Evolutionary conservation across 1,140 invertebrate species (phyloP).

Genomic region (Drosophila kepulauana): DNA sequence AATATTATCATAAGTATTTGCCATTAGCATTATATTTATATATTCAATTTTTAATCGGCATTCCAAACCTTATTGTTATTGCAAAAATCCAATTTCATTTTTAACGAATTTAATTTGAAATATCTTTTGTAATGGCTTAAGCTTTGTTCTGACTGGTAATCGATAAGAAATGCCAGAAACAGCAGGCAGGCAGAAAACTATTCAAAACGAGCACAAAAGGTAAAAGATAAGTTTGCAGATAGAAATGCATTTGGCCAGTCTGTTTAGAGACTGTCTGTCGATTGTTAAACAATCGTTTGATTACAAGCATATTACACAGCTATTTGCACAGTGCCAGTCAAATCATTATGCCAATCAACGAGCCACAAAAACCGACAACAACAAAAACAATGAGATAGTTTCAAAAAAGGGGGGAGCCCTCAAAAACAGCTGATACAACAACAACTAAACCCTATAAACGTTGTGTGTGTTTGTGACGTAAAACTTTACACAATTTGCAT

Average conservation of each 20-base stretch:
- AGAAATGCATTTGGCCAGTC: conserved; percentile 23
- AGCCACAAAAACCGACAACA: conserved; percentile 26
- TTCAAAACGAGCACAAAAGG: neutral
- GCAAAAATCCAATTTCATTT: neutral
- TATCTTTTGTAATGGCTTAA: neutral
- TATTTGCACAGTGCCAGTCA: conserved; percentile 32
- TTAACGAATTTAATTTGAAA: neutral
- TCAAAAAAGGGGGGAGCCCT: neutral
- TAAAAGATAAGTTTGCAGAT: neutral
- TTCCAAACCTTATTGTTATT: neutral
- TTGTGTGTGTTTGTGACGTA: conserved; percentile 10
- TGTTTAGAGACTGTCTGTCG: neutral
- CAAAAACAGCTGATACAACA: conserved; percentile 27
- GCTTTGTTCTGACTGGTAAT: no score
- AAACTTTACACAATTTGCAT: conserved; percentile 66
- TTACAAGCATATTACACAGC: conserved; percentile 12
- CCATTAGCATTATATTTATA: neutral
- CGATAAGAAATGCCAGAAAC: neutral
- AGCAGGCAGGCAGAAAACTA: no score
- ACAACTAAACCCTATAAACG: conserved; percentile 7
- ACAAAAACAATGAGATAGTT: neutral
- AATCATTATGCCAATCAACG: conserved; percentile 47
- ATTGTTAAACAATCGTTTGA: conserved; percentile 21
- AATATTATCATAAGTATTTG: neutral
- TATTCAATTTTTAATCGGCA: no score